These are phyloP conservation scores for Pocillopora verrucosa DNA, from an alignment of 64 coral and sea anemone species.

Conservation along the genomic window DNA sequence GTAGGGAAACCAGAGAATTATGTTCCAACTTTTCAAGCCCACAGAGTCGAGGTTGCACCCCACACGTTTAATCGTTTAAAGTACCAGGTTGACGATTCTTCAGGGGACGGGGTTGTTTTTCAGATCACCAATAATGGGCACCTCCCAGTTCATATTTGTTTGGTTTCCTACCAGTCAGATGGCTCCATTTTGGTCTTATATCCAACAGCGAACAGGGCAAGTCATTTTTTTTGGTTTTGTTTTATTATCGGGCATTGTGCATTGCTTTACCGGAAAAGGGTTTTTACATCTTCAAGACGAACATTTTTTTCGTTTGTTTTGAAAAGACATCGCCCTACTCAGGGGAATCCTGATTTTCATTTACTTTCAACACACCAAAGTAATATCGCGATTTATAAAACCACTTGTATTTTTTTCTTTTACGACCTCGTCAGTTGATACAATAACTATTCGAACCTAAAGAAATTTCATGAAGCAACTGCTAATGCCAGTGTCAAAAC, in stretches of 20 bases:
- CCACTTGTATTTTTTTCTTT: too few relatives aligned
- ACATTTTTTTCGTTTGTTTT: too few relatives aligned
- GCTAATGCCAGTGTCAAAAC: too few relatives aligned
- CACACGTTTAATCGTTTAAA: not conserved
- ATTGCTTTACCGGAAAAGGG: not conserved
- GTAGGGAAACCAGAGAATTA: not conserved
- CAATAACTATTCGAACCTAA: too few relatives aligned
- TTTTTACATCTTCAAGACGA: too few relatives aligned
- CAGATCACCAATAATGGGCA: slow-evolving; percentile 37
- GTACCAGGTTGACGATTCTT: not conserved
- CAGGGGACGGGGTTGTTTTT: slow-evolving; percentile 45
- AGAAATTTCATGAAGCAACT: too few relatives aligned
- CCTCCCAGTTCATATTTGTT: slow-evolving; percentile 14
- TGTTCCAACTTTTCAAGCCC: slow-evolving; percentile 1
- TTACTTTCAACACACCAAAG: too few relatives aligned
- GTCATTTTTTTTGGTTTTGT: not conserved
- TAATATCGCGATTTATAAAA: too few relatives aligned
- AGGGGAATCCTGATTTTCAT: too few relatives aligned
- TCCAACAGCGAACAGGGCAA: slow-evolving; percentile 32
- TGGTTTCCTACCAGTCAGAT: slow-evolving; percentile 38
- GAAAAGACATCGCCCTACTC: too few relatives aligned
- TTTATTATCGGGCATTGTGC: not conserved
- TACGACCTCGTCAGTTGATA: too few relatives aligned
- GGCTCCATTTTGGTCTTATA: slow-evolving; percentile 34
- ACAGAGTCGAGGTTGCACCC: not conserved